phyloP scores from a whole-genome alignment of 1,140 invertebrate species.

The Eumeta japonica region DNA sequence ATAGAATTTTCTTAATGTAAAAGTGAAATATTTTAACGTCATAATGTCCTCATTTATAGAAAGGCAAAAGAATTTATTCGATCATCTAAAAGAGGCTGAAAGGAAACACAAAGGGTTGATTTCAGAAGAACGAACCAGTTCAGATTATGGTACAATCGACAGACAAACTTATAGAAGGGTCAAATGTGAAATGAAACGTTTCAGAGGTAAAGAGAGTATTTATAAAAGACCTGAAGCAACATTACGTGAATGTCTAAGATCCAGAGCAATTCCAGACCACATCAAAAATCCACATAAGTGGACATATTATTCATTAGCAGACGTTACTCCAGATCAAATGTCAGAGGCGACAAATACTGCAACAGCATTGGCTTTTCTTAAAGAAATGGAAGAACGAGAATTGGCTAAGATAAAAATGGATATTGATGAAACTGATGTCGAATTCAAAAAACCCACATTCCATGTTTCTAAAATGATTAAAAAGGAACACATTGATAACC shows the following conservation, averaged over 20 bases:
- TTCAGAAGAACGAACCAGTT: constrained; percentile 16
- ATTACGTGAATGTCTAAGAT: constrained; percentile 55
- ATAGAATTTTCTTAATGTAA: too few relatives aligned
- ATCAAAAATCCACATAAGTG: constrained; percentile 75
- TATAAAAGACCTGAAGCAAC: constrained; percentile 70
- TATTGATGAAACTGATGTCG: constrained; percentile 21
- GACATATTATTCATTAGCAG: constrained; percentile 71
- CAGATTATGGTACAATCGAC: constrained; percentile 34
- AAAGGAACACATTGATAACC: constrained; percentile 22
- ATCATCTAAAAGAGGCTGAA: constrained; percentile 57
- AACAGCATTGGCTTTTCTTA: constrained; percentile 70
- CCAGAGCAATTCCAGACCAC: constrained; percentile 64
- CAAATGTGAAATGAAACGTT: constrained; percentile 56
- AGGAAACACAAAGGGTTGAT: constrained; percentile 57
- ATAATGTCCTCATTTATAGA: constrained; percentile 52
- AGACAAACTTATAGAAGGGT: constrained; percentile 28
- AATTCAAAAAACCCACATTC: constrained; percentile 56
- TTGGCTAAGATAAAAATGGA: constrained; percentile 23
- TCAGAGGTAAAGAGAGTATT: constrained; percentile 73
- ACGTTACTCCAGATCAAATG: constrained; percentile 70
- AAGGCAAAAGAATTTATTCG: constrained; percentile 57
- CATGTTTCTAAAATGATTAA: constrained; percentile 34
- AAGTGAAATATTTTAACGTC: too few relatives aligned
- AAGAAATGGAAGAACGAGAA: constrained; percentile 63
- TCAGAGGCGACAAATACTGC: constrained; percentile 71